These are phyloP conservation scores for Pristionchus arcanus DNA, from an alignment of 2,888 invertebrate species.

Conservation along the genomic window DNA sequence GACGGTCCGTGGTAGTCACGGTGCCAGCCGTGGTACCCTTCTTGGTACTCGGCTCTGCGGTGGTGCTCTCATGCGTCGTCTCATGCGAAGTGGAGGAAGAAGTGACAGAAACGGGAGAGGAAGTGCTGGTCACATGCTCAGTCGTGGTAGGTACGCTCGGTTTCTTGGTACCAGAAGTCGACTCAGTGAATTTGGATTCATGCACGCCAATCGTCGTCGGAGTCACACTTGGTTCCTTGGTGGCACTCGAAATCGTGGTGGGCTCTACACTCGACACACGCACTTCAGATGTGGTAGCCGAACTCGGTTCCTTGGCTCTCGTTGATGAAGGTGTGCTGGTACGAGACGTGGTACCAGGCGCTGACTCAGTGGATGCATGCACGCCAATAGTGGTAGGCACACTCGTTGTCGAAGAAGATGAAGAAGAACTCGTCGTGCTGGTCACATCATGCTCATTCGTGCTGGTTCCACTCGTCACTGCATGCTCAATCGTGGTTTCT, in stretches of 20 bases:
- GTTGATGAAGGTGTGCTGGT: slow-evolving; percentile 9
- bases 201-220: slow-evolving; percentile 1
- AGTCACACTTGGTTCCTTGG: not conserved
- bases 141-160: not conserved
- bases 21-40: not conserved
- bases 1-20: not conserved
- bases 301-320: not conserved
- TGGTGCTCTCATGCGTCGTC: slow-evolving; percentile 13
- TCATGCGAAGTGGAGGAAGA: not conserved
- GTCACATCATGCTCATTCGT: not conserved
- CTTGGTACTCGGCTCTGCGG: not conserved
- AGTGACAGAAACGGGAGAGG: not conserved
- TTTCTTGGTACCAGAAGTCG: not conserved
- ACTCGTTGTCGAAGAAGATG: not conserved
- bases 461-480: not conserved
- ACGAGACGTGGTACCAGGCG: not conserved
- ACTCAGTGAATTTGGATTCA: not conserved
- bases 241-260: not conserved
- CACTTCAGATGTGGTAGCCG: not conserved
- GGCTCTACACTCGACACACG: not conserved
- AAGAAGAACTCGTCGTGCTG: not conserved
- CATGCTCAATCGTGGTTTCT: slow-evolving; percentile 15
- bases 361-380: not conserved
- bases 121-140: not conserved
- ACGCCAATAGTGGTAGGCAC: not conserved